These are phyloP conservation scores for Popillia japonica DNA, from an alignment of 1,140 invertebrate species.

Conservation along the genomic window DNA sequence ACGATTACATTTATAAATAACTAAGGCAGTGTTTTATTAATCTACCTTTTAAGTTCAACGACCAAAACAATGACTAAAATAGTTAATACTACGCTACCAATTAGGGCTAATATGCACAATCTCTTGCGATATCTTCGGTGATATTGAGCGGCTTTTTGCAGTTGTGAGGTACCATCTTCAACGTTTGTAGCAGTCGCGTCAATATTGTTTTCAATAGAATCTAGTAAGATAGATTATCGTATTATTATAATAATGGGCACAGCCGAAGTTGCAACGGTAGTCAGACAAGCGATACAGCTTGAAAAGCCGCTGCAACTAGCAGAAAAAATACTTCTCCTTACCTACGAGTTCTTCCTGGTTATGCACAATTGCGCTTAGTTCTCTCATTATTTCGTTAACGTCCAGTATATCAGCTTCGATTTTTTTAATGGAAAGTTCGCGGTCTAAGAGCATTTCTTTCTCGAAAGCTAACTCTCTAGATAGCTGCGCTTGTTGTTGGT, in stretches of 20 bases:
- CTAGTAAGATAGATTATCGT: conserved; percentile 63
- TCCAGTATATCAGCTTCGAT: conserved; percentile 89
- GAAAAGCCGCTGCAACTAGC: too few relatives aligned
- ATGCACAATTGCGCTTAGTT: conserved; percentile 81
- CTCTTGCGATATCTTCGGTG: conserved; percentile 77
- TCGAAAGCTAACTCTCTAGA: conserved; percentile 76
- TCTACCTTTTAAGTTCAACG: conserved; percentile 59
- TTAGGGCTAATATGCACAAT: conserved; percentile 72
- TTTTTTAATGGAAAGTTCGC: conserved; percentile 75
- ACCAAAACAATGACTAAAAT: conserved; percentile 73
- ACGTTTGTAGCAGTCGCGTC: conserved; percentile 80
- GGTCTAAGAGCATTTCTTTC: conserved; percentile 76
- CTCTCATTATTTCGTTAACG: conserved; percentile 91
- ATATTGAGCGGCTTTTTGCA: conserved; percentile 81
- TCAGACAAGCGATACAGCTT: too few relatives aligned
- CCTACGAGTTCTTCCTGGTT: conserved; percentile 85
- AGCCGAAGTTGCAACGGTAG: too few relatives aligned
- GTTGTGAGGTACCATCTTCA: conserved; percentile 77
- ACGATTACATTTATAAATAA: conserved; percentile 8
- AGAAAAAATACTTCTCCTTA: conserved; percentile 67
- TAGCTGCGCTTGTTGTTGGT: conserved; percentile 65
- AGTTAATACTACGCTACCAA: conserved; percentile 71
- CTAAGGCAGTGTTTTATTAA: background rate
- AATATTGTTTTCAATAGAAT: conserved; percentile 88
- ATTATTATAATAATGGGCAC: conserved; percentile 17